Conservation (phyloP, 2,888 invertebrate species). For the Hipparchia sbordonii region DNA sequence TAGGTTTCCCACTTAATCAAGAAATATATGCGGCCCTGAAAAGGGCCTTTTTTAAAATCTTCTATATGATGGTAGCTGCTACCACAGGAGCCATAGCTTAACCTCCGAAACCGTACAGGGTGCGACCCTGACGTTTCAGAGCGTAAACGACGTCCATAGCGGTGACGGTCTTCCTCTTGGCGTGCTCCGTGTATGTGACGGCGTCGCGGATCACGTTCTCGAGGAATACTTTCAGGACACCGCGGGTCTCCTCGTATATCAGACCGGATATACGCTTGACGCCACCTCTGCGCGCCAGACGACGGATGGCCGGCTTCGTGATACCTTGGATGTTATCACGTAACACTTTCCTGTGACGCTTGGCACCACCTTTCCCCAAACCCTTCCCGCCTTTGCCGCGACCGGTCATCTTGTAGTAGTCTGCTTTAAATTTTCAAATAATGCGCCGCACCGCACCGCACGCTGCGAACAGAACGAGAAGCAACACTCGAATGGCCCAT, state of each 20-base stretch:
- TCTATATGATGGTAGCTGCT: too few species aligned
- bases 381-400: slow-evolving; percentile 11
- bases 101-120: slow-evolving; percentile 91
- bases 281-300: slow-evolving; percentile 14
- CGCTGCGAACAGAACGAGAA: background rate
- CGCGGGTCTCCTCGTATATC: slow-evolving; percentile 91
- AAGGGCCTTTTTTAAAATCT: too few species aligned
- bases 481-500: too few species aligned
- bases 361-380: slow-evolving; percentile 11
- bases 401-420: background rate
- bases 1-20: too few species aligned
- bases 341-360: slow-evolving; percentile 14
- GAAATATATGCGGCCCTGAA: too few species aligned
- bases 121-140: slow-evolving; percentile 90
- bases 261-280: slow-evolving; percentile 50
- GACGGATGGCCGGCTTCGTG: slow-evolving; percentile 16
- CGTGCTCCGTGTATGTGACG: slow-evolving; percentile 93
- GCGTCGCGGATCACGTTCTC: slow-evolving; percentile 93
- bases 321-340: slow-evolving; percentile 12
- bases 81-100: slow-evolving; percentile 44
- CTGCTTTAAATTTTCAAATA: background rate
- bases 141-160: slow-evolving; percentile 96
- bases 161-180: slow-evolving; percentile 89
- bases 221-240: slow-evolving; percentile 90
- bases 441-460: background rate